Conservation (phyloP, 2,888 invertebrate species). For the Orthosia cruda region DNA sequence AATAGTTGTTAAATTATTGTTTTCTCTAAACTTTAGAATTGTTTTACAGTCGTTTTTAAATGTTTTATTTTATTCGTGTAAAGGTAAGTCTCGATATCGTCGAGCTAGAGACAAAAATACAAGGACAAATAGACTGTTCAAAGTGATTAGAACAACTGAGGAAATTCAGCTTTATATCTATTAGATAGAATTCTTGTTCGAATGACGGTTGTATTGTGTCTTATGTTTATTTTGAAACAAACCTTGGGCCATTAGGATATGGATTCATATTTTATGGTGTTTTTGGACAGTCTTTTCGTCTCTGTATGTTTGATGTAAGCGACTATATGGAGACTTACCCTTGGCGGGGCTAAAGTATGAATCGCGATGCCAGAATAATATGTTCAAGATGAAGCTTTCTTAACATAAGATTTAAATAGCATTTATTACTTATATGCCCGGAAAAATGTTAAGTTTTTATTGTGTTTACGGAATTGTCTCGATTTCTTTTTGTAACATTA, state of each 20-base stretch:
- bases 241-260: no score
- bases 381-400: conserved; percentile 63
- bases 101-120: no score
- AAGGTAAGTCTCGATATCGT: conserved; percentile 1
- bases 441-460: conserved; percentile 36
- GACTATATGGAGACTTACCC: conserved; percentile 2
- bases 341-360: conserved; percentile 55
- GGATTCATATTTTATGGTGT: no score
- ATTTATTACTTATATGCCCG: conserved; percentile 62
- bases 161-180: no score
- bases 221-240: no score
- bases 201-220: no score
- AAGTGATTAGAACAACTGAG: no score
- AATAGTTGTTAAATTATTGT: conserved; percentile 1
- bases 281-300: no score
- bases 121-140: no score
- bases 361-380: conserved; percentile 51
- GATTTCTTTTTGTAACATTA: conserved; percentile 9
- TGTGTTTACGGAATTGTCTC: conserved; percentile 5
- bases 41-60: conserved; percentile 50
- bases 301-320: no score
- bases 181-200: no score
- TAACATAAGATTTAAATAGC: conserved; percentile 60
- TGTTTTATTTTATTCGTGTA: conserved; percentile 26
- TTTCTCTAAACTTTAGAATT: conserved; percentile 24